Evolutionary conservation across 2,113 vertebrate species (phyloP).

Genomic region (Zosterops japonicus): DNA sequence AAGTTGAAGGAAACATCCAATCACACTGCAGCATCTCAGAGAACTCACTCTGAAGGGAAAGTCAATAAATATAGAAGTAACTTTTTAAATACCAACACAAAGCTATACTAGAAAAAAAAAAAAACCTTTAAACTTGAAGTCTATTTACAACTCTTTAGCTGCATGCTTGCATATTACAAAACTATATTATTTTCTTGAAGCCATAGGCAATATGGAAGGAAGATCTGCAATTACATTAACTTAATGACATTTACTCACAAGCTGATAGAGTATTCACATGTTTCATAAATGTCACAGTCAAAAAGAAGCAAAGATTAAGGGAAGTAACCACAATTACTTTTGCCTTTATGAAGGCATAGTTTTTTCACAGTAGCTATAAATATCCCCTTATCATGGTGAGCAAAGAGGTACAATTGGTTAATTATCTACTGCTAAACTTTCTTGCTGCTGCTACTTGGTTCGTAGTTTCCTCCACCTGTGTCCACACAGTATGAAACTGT

Average conservation of each 20-base stretch:
- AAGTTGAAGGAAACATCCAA: background rate
- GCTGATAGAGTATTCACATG: background rate
- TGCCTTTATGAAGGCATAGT: background rate
- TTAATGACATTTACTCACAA: background rate
- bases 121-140: background rate
- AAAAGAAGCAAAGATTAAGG: background rate
- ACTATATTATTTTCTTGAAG: background rate
- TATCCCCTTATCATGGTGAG: background rate
- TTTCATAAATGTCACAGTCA: background rate
- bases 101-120: background rate
- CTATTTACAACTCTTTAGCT: background rate
- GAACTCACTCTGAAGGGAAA: background rate
- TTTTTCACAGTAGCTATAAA: background rate
- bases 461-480: background rate
- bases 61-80: background rate
- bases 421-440: background rate
- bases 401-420: background rate
- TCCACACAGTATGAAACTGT: background rate
- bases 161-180: background rate
- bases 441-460: background rate
- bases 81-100: background rate
- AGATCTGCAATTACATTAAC: background rate
- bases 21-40: background rate
- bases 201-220: background rate
- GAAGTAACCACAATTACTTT: background rate